Evolutionary conservation across 1,140 invertebrate genomes (phyloP).

Genomic region (Ditylenchus dipsaci): DNA sequence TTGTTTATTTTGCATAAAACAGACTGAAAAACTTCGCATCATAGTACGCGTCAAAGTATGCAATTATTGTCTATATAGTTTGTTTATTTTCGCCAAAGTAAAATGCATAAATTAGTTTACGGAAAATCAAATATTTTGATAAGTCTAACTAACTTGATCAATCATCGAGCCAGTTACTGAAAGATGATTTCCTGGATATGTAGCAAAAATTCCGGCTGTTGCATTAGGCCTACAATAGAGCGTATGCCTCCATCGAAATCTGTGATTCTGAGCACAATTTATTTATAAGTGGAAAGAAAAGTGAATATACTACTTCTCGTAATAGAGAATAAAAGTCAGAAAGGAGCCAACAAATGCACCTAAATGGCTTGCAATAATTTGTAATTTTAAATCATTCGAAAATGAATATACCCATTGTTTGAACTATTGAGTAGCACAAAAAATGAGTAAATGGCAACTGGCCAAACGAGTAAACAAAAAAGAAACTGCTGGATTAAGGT

Average conservation of each 20-base stretch:
- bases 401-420: conserved; percentile 61
- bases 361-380: no score
- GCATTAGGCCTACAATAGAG: conserved; percentile 47
- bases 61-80: no score
- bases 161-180: conserved; percentile 59
- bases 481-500: conserved; percentile 65
- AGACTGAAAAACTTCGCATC: no score
- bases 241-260: conserved; percentile 61
- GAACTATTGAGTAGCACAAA: conserved; percentile 62
- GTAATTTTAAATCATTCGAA: not conserved
- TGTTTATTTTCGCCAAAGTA: no score
- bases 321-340: conserved; percentile 62
- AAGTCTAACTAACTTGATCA: conserved; percentile 60
- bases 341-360: conserved; percentile 63
- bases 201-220: conserved; percentile 66
- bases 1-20: no score
- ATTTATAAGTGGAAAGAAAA: not conserved
- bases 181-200: conserved; percentile 63
- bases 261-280: conserved; percentile 40
- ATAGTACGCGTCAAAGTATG: no score
- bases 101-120: not conserved
- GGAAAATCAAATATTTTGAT: not conserved
- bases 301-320: no score
- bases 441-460: conserved; percentile 56
- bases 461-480: conserved; percentile 60